phyloP scores from a whole-genome alignment of 1,140 invertebrate genomes.

The Spodoptera litura region DNA sequence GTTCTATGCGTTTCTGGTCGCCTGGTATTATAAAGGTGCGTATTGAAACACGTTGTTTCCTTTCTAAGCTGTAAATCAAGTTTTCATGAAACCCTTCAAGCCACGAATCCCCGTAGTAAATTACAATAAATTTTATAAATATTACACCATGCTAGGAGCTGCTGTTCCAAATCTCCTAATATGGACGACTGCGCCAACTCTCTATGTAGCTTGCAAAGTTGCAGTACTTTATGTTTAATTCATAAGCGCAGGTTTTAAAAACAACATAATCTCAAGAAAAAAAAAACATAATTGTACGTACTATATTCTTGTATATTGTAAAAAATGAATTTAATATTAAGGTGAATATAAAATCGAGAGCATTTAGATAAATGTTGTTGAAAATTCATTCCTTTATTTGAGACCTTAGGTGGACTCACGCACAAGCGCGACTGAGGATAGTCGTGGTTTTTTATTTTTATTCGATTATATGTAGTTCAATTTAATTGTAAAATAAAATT shows the following conservation, averaged over 20 bases:
- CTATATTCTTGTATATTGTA: constrained; percentile 84
- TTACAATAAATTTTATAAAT: constrained; percentile 46
- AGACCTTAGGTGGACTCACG: constrained; percentile 61
- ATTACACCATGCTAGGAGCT: constrained; percentile 27
- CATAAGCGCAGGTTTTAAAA: constrained; percentile 55
- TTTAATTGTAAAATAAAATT: constrained; percentile 62
- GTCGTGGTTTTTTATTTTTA: constrained; percentile 14
- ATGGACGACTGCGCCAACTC: constrained; percentile 46
- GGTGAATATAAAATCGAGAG: constrained; percentile 48
- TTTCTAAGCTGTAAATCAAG: background rate
- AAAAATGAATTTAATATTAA: constrained; percentile 56
- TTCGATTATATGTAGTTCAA: constrained; percentile 31
- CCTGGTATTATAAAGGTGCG: constrained; percentile 17
- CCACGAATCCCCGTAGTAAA: constrained; percentile 44
- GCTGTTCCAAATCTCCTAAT: background rate
- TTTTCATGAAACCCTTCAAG: constrained; percentile 47
- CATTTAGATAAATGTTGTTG: constrained; percentile 65
- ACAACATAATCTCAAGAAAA: constrained; percentile 71
- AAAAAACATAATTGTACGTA: constrained; percentile 63
- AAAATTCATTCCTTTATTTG: constrained; percentile 63
- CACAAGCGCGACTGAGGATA: constrained; percentile 60
- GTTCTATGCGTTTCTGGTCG: background rate
- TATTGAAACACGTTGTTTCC: background rate
- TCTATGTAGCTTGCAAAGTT: constrained; percentile 56
- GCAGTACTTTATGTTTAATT: constrained; percentile 46